A percentile compares a stretch with the other conserved stretches of the same genome.
phyloP scores from a whole-genome alignment of 2,113 vertebrate genomes.

The Copsychus sechellarum region DNA sequence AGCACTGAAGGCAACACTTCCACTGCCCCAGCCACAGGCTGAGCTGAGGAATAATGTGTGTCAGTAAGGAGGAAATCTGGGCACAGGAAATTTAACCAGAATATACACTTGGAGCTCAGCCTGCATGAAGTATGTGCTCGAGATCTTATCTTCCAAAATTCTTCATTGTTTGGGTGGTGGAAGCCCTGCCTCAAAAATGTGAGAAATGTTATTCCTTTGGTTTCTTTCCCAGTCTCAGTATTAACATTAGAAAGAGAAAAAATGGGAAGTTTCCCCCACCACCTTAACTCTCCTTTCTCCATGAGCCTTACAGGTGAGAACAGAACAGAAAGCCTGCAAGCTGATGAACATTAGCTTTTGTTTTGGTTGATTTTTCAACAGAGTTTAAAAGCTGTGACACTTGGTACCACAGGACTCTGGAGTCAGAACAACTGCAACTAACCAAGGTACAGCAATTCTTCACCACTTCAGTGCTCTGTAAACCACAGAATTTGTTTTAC shows the following conservation, averaged over 20 bases:
- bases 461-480: background rate
- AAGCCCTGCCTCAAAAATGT: slow-evolving; percentile 45
- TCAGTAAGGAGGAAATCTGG: background rate
- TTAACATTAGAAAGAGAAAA: slow-evolving; percentile 13
- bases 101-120: background rate
- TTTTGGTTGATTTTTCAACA: background rate
- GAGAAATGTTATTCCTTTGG: slow-evolving; percentile 29
- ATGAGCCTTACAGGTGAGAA: background rate
- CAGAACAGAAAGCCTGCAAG: background rate
- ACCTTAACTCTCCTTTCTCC: background rate
- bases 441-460: background rate
- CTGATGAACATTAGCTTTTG: background rate
- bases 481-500: background rate
- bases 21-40: background rate
- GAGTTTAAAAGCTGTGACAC: background rate
- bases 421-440: background rate
- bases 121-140: background rate
- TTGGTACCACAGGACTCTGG: background rate
- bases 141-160: slow-evolving; percentile 49
- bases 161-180: background rate
- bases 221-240: slow-evolving; percentile 10
- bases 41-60: background rate
- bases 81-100: slow-evolving; percentile 12
- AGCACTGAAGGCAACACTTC: background rate
- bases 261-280: background rate